Base-by-base conservation (phyloP, 2,797 vertebrate genomes). In the Sebastes itinus region DNA sequence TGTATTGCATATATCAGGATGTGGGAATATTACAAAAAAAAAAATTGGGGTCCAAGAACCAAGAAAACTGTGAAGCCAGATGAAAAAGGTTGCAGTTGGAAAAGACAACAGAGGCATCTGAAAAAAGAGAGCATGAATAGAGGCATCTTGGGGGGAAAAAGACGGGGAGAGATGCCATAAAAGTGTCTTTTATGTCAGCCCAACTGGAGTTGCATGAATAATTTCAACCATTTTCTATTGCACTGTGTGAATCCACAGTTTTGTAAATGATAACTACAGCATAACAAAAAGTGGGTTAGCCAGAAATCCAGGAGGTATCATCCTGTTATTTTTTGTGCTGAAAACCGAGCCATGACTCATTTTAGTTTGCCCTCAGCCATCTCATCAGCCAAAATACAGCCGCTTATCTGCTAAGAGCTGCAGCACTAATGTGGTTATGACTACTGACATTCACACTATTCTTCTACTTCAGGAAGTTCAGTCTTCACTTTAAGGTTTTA, bases 121-220 rank as follows among this genome's bases (percentile, higher is more conserved):
- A 54, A 55, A 82, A 25, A 58, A 30, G 32, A 33, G 25, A 59
- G 67, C 68, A 16, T 79, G 66, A 88, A 88, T 74, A 92, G 80
- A 81, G 80, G 77, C 76, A 86, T 90, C 88, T 78, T 77, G 84
- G 81, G 55, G 27, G 71, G 78, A 60, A 54, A 76, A 85, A 72
- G 16, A 80, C 28, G 5, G 14, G 64, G 66, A 85, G 62, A 63
- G 79, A 79, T 75, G 87, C 84, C 80, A 93, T 82, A 49, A 90
- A 88, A 87, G 80, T 81, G 76, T 85, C 82, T 92, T 92, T 93
- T 64, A 92, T 91, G 80, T 88, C 77, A 83, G 77, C 88, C 81
- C 88, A 92, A 84, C 63, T 88, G 83, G 88, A 89, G 70, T 72
- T 49, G 46, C 77, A 89, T 89, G 69, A 88, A 89, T 87, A 83